Evolutionary conservation across 92 coral and sea anemone species (phyloP), one percentile per base, ranked within the genome.

Genomic region (Diadumene lineata): DNA sequence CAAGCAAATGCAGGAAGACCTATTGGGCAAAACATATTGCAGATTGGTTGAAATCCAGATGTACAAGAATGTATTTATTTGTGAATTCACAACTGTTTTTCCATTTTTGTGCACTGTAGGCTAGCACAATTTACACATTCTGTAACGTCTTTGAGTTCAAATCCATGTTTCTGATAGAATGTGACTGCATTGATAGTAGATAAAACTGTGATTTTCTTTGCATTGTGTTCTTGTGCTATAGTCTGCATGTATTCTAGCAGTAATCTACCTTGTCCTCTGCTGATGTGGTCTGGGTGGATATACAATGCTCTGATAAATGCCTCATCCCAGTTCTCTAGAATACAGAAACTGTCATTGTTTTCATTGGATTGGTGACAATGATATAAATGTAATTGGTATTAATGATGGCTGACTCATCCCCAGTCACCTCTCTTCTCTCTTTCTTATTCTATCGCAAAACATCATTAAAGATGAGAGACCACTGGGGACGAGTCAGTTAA

Each of bases 121-220:
- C 56, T 34, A 9, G 38, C 77, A 56, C 77, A 60, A 8, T 56
- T 34, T 9, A 65, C 66, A 72, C 77, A 57, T n/a, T 56, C 48
- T 0, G 29, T 72, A 31, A 56, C 1, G 13, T 66, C 77, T 19
- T 56, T 61, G 44, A 72, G 53, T 33, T 33, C 8, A 34, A 92
- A 92, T 1, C 96, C 96, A 69, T 75, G 72, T 46, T 84, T 90
- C 31, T 79, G 62, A 83, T 92, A 92, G 74, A 92, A 92, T 60
- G 87, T 66, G 50, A 92, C 82, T 21, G 98, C 91, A 76, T 92
- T 89, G 65, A 89, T 68, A 10, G 98, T 67, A 22, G 98, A 88
- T 19, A 74, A 76, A 24, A 89, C 90, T 9, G 68, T 77, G 31
- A 89, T 32, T 29, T 58, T 26, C 30, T 34, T 67, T 0, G 88